Conservation (phyloP, 35 echinoderm and acorn worm genomes). For the Ptychodera flava region DNA sequence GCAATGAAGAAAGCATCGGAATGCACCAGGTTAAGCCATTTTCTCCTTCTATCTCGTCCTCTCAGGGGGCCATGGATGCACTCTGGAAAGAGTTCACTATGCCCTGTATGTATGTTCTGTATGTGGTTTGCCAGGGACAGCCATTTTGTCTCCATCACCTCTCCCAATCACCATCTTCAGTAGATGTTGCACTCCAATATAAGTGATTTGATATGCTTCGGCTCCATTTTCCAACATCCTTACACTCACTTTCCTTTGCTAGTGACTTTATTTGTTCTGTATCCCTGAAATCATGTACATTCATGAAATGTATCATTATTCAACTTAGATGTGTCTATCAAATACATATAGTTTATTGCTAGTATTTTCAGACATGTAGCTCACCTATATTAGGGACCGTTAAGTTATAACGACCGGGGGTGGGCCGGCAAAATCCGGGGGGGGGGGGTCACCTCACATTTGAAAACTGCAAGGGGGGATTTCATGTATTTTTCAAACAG, state of each 20-base stretch:
- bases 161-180: constrained; percentile 26
- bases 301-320: too few species aligned
- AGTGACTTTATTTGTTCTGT: constrained; percentile 40
- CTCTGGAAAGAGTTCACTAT: background rate
- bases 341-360: too few species aligned
- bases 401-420: too few species aligned
- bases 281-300: too few species aligned
- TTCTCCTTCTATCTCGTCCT: constrained; percentile 20
- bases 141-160: constrained; percentile 30
- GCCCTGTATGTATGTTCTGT: constrained; percentile 31
- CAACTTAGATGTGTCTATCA: too few species aligned
- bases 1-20: too few species aligned
- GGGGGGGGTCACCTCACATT: too few species aligned
- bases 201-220: constrained; percentile 28
- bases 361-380: too few species aligned
- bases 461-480: too few species aligned
- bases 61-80: constrained; percentile 22
- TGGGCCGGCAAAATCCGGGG: too few species aligned
- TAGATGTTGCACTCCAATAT: constrained; percentile 37
- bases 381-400: too few species aligned
- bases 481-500: too few species aligned
- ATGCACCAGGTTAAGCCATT: constrained; percentile 3
- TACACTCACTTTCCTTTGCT: constrained; percentile 19
- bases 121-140: constrained; percentile 14
- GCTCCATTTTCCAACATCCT: constrained; percentile 27